A percentile compares a stretch with the other conserved stretches of the same genome.
These are phyloP conservation scores for Invenusta paracnida DNA, from an alignment of 2,888 invertebrate genomes.

Conservation along the genomic window DNA sequence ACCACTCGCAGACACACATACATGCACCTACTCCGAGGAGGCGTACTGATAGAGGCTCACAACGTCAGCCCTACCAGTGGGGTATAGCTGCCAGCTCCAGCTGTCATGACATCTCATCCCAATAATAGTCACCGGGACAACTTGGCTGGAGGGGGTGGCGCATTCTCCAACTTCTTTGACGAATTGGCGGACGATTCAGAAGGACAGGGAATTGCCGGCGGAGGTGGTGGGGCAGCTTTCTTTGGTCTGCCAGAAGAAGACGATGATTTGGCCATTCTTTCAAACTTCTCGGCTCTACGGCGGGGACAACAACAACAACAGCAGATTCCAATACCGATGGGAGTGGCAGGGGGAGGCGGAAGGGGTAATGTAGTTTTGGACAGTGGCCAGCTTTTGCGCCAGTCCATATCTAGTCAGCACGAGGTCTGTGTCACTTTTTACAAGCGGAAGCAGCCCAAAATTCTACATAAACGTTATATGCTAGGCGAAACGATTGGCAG, in stretches of 20 bases:
- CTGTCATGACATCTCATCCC: too few species aligned
- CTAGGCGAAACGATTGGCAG: constrained; percentile 36
- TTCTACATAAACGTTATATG: not conserved
- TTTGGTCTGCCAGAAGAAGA: not conserved
- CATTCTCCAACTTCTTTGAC: constrained; percentile 21
- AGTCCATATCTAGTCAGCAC: not conserved
- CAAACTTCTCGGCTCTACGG: not conserved
- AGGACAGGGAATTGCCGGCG: not conserved
- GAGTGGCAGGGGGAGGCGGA: not conserved
- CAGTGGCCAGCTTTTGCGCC: not conserved
- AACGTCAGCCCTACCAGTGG: too few species aligned
- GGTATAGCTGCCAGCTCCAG: too few species aligned
- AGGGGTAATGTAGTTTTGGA: not conserved
- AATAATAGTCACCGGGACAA: too few species aligned
- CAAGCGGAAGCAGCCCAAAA: not conserved
- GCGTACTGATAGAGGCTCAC: too few species aligned
- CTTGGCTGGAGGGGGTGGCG: not conserved
- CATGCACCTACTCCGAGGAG: too few species aligned
- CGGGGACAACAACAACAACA: not conserved
- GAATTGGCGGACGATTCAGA: not conserved
- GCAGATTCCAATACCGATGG: not conserved
- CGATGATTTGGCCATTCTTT: not conserved
- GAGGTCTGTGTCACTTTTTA: not conserved
- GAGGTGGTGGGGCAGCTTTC: too few species aligned
- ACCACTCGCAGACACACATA: too few species aligned